Base-by-base conservation (phyloP, 2,888 invertebrate genomes). In the Tetragonula carbonaria region DNA sequence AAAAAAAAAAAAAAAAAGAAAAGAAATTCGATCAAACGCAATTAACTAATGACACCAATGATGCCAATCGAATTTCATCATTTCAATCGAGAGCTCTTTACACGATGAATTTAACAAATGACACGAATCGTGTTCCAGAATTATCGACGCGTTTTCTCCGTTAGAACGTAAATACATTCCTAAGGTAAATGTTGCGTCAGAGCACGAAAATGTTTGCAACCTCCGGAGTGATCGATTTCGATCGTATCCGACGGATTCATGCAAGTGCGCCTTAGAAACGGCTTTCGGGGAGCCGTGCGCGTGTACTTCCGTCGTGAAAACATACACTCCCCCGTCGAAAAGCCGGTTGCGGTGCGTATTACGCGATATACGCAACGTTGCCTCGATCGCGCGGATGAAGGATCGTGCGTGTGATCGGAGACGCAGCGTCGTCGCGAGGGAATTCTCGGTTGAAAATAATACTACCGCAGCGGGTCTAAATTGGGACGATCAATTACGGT, bases 401-500 rank as follows among this genome's bases (percentile, higher is more conserved):
- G n/a, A n/a, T 38, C n/a, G 21, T 23, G 23, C 23, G 23, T 23
- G 23, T 23, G 38, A 13, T 23, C 23, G 23, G 4, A 53, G 33
- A 23, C 21, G 33, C 28, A n/a, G 53, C 2, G 3, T 14, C 8
- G 6, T 2, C n/a, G 13, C 23, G 28, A 76, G 76, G 72, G 59
- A 53, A 45, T 45, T 13, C n/a, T 50, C 45, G 45, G 45, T 8
- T 8, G 38, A 72, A 82, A 82, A 83, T 80, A n/a, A 82, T 33
- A 72, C 23, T 33, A 72, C 23, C 68, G 28, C 28, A 33, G 66
- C 68, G 75, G 28, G 28, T 65, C 72, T 82, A 67, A 74, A 82
- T 67, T 74, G 51, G 72, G 67, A 77, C 80, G 73, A 75, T 71
- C 73, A 74, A 79, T 83, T 84, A 72, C 72, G 38, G 0, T 8